Evolutionary conservation across 2,113 vertebrate genomes (phyloP).

Genomic region (Fregetta grallaria): DNA sequence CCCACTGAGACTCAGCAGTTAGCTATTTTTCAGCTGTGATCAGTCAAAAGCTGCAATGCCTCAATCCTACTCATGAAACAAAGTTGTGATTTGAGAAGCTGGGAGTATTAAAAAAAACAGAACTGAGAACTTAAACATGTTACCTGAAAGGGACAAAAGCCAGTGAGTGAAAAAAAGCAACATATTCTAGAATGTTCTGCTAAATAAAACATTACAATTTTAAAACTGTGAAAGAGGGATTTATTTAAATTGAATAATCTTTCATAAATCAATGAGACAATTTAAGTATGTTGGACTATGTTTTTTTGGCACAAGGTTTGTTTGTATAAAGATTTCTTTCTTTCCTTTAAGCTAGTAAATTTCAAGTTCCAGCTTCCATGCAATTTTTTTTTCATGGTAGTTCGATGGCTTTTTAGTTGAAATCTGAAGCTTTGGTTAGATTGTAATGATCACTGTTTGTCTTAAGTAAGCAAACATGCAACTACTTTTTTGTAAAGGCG

Average conservation of each 20-base stretch:
- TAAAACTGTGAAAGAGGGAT: background rate
- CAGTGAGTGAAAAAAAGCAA: background rate
- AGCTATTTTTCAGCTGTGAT: background rate
- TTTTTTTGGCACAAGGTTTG: background rate
- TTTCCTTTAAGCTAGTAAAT: background rate
- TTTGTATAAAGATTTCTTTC: background rate
- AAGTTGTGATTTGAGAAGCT: background rate
- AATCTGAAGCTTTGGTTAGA: background rate
- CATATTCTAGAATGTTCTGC: background rate
- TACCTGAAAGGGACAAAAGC: background rate
- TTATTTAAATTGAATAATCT: background rate
- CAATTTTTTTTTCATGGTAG: background rate
- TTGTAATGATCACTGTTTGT: background rate
- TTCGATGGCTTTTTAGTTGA: background rate
- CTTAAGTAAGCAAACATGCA: background rate
- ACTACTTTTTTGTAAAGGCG: background rate
- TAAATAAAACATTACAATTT: background rate
- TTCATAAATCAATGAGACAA: background rate
- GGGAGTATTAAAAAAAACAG: background rate
- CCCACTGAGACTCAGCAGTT: background rate
- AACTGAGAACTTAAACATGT: background rate
- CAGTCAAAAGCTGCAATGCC: background rate
- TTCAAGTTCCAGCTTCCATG: background rate
- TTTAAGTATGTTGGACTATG: background rate
- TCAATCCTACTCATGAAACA: background rate